Conservation (phyloP, 2,113 vertebrate genomes). For the Nyctereutes procyonoides region DNA sequence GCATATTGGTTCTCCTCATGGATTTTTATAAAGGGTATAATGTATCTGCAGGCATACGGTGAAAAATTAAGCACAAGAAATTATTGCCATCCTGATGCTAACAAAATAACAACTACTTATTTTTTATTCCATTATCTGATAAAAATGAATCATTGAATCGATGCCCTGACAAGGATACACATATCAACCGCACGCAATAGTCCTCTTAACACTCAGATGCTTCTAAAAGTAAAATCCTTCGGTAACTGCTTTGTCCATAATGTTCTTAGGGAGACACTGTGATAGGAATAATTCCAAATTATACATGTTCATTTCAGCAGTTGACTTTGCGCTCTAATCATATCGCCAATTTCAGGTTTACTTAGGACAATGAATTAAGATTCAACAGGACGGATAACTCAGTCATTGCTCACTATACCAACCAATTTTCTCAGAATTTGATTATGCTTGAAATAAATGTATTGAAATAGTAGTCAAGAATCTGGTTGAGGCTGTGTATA, state of each 20-base stretch:
- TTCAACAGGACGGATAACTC: slow-evolving; percentile 64
- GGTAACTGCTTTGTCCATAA: neutral
- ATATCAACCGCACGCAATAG: neutral
- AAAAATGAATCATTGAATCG: neutral
- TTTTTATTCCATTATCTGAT: neutral
- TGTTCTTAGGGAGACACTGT: neutral
- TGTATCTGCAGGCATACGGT: neutral
- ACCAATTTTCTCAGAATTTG: slow-evolving; percentile 79
- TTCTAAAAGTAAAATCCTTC: slow-evolving; percentile 35
- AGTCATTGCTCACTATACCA: slow-evolving; percentile 56
- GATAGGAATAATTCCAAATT: slow-evolving; percentile 50
- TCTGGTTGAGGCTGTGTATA: slow-evolving; percentile 65
- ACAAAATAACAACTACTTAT: neutral
- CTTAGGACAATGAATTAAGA: slow-evolving; percentile 79
- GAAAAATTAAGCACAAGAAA: neutral
- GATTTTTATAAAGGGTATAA: neutral
- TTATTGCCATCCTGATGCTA: neutral
- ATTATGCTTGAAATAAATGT: slow-evolving; percentile 80
- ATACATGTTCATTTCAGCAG: slow-evolving; percentile 56
- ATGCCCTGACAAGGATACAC: neutral
- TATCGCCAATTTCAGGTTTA: slow-evolving; percentile 69
- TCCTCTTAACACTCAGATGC: neutral
- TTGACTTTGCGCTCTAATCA: slow-evolving; percentile 58
- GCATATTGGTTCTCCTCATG: neutral
- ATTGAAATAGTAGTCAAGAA: slow-evolving; percentile 78